Base-by-base conservation (phyloP, 2,113 vertebrate genomes). In the Excalfactoria chinensis region DNA sequence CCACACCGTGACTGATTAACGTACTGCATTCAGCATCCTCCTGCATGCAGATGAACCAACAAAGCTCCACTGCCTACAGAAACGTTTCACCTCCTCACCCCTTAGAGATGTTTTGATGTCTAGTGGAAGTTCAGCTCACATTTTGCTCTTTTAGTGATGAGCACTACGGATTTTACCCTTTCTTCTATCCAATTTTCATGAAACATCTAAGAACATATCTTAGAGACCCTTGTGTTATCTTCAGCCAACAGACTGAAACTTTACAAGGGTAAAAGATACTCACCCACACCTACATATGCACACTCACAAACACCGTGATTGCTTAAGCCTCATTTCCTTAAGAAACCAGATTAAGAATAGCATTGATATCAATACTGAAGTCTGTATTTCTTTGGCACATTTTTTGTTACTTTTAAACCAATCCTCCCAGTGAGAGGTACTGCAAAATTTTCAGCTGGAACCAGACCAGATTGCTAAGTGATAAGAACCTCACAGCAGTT, bases 301-400 rank as follows among this genome's bases (percentile, higher is more conserved):
- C 73, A 43, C 78, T 91, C 75, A 94, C 92, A 95, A 91, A 93
- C 60, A 93, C 88, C 2, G 4, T 34, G 82, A 83, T 77, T 80
- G 82, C 93, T 75, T 77, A 95, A 95, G 82, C 79, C 88, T 74
- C 95, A 95, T 96, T 96, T 96, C 95, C 95, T 95, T 95, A 77
- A 93, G 92, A 96, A 96, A 94, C 92, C 88, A 94, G 95, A 95
- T 95, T 95, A 96, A 96, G 95, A 96, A 96, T 88, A 95, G 90
- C 90, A 90, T 68, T 95, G 85, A 90, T 96, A 90, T 90, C 92
- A 95, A 96, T 94, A 96, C 94, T 82, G 77, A 96, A 96, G 86
- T 59, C 93, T 95, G 95, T 96, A 95, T 96, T 95, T 93, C 95
- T 94, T 92, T 93, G 93, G 94, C 94, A 89, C 84, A 87, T 85